phyloP scores from a whole-genome alignment of 2,888 invertebrate species.

The Incurvaria masculella region DNA sequence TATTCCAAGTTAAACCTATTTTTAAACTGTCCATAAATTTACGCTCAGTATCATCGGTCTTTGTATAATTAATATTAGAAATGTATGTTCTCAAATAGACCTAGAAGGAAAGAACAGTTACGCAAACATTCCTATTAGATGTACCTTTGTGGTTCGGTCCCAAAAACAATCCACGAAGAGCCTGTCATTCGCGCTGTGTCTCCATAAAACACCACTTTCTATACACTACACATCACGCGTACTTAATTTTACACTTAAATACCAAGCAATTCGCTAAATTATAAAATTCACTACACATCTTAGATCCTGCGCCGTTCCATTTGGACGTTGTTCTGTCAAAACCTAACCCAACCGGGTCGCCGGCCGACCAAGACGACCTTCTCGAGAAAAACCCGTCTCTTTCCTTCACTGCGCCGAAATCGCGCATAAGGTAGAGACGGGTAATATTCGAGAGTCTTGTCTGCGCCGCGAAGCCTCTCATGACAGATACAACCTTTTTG shows the following conservation, averaged over 20 bases:
- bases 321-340: constrained; percentile 50
- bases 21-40: too few relatives aligned
- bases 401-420: too few relatives aligned
- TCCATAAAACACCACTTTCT: constrained; percentile 18
- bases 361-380: constrained; percentile 26
- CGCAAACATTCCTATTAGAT: too few relatives aligned
- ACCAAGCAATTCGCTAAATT: constrained; percentile 12
- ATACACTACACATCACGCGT: constrained; percentile 27
- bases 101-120: too few relatives aligned
- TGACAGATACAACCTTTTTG: constrained; percentile 55
- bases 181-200: too few relatives aligned
- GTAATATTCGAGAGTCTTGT: constrained; percentile 8
- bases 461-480: constrained; percentile 20
- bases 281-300: constrained; percentile 20
- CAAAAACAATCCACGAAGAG: too few relatives aligned
- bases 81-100: too few relatives aligned
- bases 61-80: too few relatives aligned
- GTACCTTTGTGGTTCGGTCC: too few relatives aligned
- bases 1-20: too few relatives aligned
- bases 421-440: constrained; percentile 23
- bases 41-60: too few relatives aligned
- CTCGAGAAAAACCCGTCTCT: too few relatives aligned
- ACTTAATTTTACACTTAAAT: constrained; percentile 5
- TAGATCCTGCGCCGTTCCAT: constrained; percentile 27
- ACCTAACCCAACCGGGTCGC: constrained; percentile 49